phyloP scores from a whole-genome alignment of 1,140 invertebrate species.

The Palaemon carinicauda region DNA sequence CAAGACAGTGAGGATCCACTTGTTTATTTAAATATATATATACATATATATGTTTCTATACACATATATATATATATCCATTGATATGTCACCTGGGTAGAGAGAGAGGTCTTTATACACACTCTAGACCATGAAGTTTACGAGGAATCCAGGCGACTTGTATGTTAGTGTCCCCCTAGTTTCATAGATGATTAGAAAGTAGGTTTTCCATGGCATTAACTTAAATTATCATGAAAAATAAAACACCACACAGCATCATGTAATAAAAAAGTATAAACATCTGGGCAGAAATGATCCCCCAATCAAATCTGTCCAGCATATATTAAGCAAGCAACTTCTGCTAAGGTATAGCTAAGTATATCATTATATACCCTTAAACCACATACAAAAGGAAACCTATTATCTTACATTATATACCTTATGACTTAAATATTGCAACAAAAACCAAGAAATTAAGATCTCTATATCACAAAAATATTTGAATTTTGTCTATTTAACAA shows the following conservation, averaged over 20 bases:
- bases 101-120: not conserved
- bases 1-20: constrained; percentile 53
- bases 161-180: constrained; percentile 27
- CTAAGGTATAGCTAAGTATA: not conserved
- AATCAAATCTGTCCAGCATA: constrained; percentile 38
- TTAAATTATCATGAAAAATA: constrained; percentile 23
- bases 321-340: not conserved
- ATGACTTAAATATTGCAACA: constrained; percentile 5
- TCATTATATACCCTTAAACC: constrained; percentile 42
- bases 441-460: not conserved
- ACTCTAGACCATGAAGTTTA: not conserved
- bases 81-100: too few species aligned
- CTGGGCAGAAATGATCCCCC: constrained; percentile 42
- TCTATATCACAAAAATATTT: too few species aligned
- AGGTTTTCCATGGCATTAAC: constrained; percentile 20
- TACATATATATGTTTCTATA: not conserved
- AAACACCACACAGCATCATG: constrained; percentile 44
- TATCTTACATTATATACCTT: not conserved
- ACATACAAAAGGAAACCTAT: constrained; percentile 17
- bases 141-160: not conserved
- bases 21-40: not conserved
- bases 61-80: not conserved
- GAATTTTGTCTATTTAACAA: too few species aligned
- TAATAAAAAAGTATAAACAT: constrained; percentile 18
- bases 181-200: constrained; percentile 2